Evolutionary conservation across 2,797 vertebrate genomes (phyloP).

Genomic region (Chiloscyllium punctatum): DNA sequence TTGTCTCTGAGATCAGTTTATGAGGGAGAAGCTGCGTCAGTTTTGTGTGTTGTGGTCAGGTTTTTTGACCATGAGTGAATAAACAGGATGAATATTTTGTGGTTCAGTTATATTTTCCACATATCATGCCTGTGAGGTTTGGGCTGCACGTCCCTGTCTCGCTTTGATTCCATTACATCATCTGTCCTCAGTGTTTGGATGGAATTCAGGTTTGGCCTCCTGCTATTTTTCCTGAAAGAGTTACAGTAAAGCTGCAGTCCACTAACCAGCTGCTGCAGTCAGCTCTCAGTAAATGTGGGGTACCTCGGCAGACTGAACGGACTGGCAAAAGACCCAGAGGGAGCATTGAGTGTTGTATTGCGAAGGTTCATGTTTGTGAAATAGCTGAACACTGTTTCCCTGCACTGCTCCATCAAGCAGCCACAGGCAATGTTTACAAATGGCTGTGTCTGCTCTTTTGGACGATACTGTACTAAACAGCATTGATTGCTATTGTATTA

Average conservation of each 20-base stretch:
- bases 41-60: background rate
- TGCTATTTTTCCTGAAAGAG: background rate
- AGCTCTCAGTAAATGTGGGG: background rate
- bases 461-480: background rate
- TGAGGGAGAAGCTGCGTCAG: background rate
- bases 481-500: background rate
- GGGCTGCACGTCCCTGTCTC: background rate
- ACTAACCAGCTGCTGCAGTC: background rate
- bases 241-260: background rate
- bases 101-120: conserved; percentile 20
- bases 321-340: background rate
- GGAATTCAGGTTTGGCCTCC: background rate
- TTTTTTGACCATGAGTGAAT: background rate
- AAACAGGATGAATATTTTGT: conserved; percentile 14
- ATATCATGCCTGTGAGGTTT: background rate
- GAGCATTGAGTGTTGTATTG: background rate
- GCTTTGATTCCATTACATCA: conserved; percentile 20
- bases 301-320: background rate
- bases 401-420: background rate
- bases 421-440: background rate
- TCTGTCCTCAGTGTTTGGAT: background rate
- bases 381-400: background rate
- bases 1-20: background rate
- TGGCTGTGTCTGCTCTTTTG: background rate
- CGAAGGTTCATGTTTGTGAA: background rate